Conservation (phyloP, 2,113 vertebrate species). For the Pedionomus torquatus region DNA sequence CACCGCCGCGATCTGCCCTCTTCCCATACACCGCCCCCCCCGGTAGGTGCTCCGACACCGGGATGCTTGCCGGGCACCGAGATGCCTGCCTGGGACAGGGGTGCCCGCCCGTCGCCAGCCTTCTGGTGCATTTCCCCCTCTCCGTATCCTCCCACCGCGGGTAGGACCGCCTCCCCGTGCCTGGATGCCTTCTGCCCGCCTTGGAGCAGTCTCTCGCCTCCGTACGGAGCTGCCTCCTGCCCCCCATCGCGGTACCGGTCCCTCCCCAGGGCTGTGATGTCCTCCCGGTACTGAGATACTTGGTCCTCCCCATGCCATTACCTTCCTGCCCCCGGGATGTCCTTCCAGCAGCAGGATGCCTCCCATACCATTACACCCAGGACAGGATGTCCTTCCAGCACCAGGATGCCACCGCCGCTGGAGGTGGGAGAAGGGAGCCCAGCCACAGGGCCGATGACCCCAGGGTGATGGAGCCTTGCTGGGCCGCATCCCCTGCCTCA, state of each 20-base stretch:
- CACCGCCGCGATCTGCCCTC: not conserved
- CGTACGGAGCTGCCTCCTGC: not conserved
- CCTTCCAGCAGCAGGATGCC: not conserved
- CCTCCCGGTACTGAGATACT: not conserved
- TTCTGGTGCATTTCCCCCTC: not conserved
- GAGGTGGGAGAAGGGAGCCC: not conserved
- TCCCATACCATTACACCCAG: not conserved
- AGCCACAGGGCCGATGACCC: accelerated
- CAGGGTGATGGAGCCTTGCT: not conserved
- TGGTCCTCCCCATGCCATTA: not conserved
- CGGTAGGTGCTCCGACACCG: not conserved
- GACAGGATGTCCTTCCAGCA: not conserved
- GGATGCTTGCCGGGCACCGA: not conserved
- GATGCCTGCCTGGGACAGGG: not conserved
- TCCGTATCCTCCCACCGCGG: not conserved
- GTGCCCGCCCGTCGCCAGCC: not conserved
- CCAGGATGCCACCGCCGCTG: too few relatives aligned
- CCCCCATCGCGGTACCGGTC: not conserved
- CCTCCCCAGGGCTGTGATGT: not conserved
- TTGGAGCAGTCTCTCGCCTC: not conserved
- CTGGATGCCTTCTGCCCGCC: not conserved
- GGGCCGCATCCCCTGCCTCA: not conserved
- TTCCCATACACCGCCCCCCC: too few relatives aligned
- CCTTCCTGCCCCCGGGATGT: not conserved
- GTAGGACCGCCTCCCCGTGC: not conserved